A percentile compares a stretch with the other conserved stretches of the same genome.
phyloP scores from a whole-genome alignment of 2,113 vertebrate species.

The Leuciscus idus region DNA sequence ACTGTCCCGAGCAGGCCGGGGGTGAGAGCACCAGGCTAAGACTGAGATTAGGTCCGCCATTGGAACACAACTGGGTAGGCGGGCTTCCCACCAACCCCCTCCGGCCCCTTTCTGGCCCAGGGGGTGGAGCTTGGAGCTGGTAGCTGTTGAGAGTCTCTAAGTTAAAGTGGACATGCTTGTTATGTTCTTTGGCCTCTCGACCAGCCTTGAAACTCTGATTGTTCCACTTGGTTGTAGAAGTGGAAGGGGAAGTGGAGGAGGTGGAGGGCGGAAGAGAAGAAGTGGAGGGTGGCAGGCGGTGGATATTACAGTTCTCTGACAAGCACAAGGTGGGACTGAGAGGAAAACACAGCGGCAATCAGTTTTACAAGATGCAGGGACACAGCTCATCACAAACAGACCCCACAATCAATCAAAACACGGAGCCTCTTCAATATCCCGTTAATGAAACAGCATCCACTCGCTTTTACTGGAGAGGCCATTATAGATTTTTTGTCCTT shows the following conservation, averaged over 20 bases:
- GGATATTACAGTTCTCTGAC: slow-evolving; percentile 78
- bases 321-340: slow-evolving; percentile 75
- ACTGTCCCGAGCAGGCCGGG: slow-evolving; percentile 57
- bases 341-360: slow-evolving; percentile 32
- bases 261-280: slow-evolving; percentile 67
- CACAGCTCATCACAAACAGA: slow-evolving; percentile 1
- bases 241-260: slow-evolving; percentile 57
- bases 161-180: slow-evolving; percentile 78
- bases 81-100: slow-evolving; percentile 69
- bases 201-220: not conserved
- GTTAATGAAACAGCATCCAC: slow-evolving; percentile 12
- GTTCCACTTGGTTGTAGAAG: slow-evolving; percentile 55
- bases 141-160: slow-evolving; percentile 79
- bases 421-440: slow-evolving; percentile 2
- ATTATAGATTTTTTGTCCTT: slow-evolving; percentile 30
- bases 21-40: slow-evolving; percentile 69
- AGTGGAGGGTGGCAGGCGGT: slow-evolving; percentile 69
- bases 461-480: slow-evolving; percentile 15
- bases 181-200: slow-evolving; percentile 69
- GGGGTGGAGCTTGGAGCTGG: slow-evolving; percentile 73
- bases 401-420: slow-evolving; percentile 19
- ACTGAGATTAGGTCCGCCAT: slow-evolving; percentile 50
- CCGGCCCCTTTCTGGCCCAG: slow-evolving; percentile 64
- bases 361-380: slow-evolving; percentile 13
- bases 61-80: slow-evolving; percentile 9